Evolutionary conservation across 2,113 vertebrate species (phyloP).

Genomic region (Proterorhinus semilunaris): DNA sequence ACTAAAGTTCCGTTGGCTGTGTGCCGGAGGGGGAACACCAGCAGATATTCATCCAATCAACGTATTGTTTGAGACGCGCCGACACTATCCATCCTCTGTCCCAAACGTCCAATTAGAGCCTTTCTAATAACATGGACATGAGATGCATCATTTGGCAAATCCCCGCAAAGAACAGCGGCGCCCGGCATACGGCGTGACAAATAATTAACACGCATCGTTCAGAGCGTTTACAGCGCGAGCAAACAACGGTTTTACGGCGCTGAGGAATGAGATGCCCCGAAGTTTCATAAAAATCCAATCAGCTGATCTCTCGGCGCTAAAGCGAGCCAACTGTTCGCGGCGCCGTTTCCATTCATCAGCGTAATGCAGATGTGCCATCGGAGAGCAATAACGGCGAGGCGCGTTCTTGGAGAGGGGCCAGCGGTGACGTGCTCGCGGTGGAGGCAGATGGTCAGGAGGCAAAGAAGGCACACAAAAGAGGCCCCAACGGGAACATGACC

Average conservation of each 20-base stretch:
- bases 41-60: not conserved
- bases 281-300: conserved; percentile 23
- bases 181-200: not conserved
- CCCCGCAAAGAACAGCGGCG: not conserved
- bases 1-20: not conserved
- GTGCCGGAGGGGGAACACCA: conserved; percentile 1
- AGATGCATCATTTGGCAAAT: conserved; percentile 7
- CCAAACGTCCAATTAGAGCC: not conserved
- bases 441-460: conserved; percentile 1
- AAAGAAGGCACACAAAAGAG: conserved; percentile 17
- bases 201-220: conserved; percentile 11
- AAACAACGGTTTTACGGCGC: not conserved
- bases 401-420: not conserved
- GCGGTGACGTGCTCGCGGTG: not conserved
- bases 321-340: conserved; percentile 15
- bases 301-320: conserved; percentile 19
- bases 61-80: not conserved
- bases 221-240: conserved; percentile 10
- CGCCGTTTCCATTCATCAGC: conserved; percentile 13
- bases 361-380: conserved; percentile 10
- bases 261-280: conserved; percentile 8
- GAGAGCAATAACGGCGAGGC: conserved; percentile 5
- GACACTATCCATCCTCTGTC: not conserved
- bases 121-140: conserved; percentile 2
- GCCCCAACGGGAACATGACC: too few species aligned